phyloP scores from a whole-genome alignment of 2,797 vertebrate species.

The Crocidura indochinensis region DNA sequence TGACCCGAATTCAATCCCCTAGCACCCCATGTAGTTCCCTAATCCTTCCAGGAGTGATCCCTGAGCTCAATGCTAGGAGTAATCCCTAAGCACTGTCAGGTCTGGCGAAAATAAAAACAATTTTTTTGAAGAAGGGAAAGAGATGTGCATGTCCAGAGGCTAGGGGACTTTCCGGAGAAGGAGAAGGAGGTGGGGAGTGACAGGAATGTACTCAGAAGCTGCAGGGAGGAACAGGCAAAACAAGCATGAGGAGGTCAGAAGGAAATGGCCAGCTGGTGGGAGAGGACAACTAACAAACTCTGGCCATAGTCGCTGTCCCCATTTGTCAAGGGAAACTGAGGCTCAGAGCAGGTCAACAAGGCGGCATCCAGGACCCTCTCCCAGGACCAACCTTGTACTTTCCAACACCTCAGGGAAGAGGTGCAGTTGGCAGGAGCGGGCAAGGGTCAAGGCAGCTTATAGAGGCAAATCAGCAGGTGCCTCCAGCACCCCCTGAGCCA shows the following conservation, averaged over 20 bases:
- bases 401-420: neutral
- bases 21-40: no score
- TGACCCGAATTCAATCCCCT: no score
- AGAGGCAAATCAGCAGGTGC: neutral
- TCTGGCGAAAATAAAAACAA: no score
- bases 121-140: neutral
- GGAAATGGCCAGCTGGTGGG: neutral
- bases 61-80: no score
- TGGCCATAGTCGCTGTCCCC: no score
- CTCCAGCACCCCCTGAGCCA: neutral
- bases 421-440: neutral
- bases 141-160: neutral
- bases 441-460: neutral
- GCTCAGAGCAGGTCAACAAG: neutral
- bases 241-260: neutral
- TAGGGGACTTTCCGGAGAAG: constrained; percentile 16
- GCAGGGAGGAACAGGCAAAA: neutral
- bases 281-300: neutral
- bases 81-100: no score
- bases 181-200: neutral
- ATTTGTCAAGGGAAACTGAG: constrained; percentile 33
- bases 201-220: neutral
- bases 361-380: neutral
- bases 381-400: neutral
- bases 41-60: no score